Evolutionary conservation across 1,140 invertebrate genomes (phyloP).

Genomic region (Helicoverpa zea): DNA sequence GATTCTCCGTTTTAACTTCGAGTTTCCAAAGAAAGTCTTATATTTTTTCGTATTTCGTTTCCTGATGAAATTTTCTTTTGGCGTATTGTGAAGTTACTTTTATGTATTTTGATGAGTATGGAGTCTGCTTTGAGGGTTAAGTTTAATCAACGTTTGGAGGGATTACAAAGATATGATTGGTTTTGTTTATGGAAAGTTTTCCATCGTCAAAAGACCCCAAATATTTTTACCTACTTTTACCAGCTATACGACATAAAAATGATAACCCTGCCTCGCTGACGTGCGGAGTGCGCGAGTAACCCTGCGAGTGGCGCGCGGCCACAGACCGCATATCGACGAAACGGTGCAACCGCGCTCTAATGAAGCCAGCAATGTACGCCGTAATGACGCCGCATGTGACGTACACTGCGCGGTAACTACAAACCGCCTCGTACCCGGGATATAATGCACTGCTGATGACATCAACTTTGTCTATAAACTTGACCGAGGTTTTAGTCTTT

Average conservation of each 20-base stretch:
- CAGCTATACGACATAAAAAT: neutral
- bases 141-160: slow-evolving; percentile 16
- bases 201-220: neutral
- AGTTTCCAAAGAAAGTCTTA: slow-evolving; percentile 5
- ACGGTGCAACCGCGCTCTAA: slow-evolving; percentile 35
- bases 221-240: neutral
- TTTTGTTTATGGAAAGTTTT: neutral
- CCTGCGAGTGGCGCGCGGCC: slow-evolving; percentile 1
- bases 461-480: neutral
- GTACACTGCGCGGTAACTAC: slow-evolving; percentile 11
- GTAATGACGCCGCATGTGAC: slow-evolving; percentile 41
- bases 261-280: neutral
- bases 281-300: slow-evolving; percentile 13
- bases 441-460: slow-evolving; percentile 2
- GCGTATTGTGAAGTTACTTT: slow-evolving; percentile 32
- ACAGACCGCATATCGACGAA: slow-evolving; percentile 33
- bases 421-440: neutral
- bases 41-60: slow-evolving; percentile 19
- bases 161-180: slow-evolving; percentile 2
- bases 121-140: slow-evolving; percentile 18
- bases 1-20: slow-evolving; percentile 25
- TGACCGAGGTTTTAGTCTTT: too few relatives aligned
- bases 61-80: slow-evolving; percentile 26
- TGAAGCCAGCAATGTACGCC: slow-evolving; percentile 40
- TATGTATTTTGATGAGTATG: neutral